Percentiles rank a stretch among this genome's conserved stretches.
Conservation (phyloP, 1,140 invertebrate species). For the Drosophila takahashii region DNA sequence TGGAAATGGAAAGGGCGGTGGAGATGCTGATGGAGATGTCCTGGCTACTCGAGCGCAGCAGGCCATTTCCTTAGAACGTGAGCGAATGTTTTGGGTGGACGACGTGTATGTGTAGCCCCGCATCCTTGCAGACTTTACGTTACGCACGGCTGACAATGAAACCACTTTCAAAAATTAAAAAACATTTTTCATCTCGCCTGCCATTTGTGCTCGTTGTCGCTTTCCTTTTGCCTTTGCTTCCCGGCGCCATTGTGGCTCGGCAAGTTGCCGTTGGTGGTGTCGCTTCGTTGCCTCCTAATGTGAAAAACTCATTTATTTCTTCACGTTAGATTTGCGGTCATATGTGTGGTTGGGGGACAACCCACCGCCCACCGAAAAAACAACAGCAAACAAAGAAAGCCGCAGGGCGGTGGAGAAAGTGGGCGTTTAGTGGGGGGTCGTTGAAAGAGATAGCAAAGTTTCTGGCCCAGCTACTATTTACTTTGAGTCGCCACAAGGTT, state of each 20-base stretch:
- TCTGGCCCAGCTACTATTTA: constrained; percentile 55
- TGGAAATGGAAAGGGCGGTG: not conserved
- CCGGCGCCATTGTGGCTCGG: constrained; percentile 50
- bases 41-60: constrained; percentile 75
- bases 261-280: constrained; percentile 57
- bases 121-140: constrained; percentile 77
- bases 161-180: constrained; percentile 85
- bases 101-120: constrained; percentile 7
- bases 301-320: constrained; percentile 82
- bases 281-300: constrained; percentile 79
- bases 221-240: constrained; percentile 27
- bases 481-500: constrained; percentile 68
- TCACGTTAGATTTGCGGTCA: constrained; percentile 80
- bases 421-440: not conserved
- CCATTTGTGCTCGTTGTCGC: constrained; percentile 65
- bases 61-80: constrained; percentile 62
- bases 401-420: constrained; percentile 26
- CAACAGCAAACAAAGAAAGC: constrained; percentile 40
- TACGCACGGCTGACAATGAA: constrained; percentile 84
- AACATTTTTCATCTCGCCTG: constrained; percentile 84
- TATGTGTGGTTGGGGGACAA: constrained; percentile 32
- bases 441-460: constrained; percentile 19
- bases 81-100: constrained; percentile 13
- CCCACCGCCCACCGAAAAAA: constrained; percentile 30
- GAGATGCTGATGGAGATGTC: constrained; percentile 32